phyloP scores from a whole-genome alignment of 2,797 vertebrate genomes.

The Anguilla marmorata region DNA sequence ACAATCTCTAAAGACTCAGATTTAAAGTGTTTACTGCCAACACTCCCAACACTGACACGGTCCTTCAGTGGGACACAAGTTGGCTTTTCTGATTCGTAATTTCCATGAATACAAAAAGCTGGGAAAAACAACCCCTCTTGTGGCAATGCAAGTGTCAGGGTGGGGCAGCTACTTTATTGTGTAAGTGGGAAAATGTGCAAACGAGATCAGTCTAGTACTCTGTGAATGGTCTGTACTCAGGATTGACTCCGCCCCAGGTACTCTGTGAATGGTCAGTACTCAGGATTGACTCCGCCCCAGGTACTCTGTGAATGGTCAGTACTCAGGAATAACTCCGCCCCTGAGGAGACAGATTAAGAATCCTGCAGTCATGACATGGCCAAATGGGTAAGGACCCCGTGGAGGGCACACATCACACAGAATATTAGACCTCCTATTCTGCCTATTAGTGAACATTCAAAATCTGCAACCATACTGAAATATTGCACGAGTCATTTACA shows the following conservation, averaged over 20 bases:
- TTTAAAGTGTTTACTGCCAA: neutral
- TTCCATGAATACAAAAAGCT: neutral
- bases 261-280: no score
- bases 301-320: no score
- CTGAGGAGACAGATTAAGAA: neutral
- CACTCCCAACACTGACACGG: neutral
- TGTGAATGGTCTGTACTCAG: neutral
- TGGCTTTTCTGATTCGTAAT: neutral
- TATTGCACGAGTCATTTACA: conserved; percentile 4
- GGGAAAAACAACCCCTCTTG: neutral
- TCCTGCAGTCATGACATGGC: neutral
- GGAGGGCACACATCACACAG: neutral
- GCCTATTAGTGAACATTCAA: neutral
- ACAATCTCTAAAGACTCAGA: neutral
- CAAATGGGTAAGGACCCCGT: neutral
- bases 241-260: no score
- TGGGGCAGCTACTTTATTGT: neutral
- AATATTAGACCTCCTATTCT: neutral
- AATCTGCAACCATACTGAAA: conserved; percentile 1
- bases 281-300: no score
- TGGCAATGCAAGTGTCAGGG: neutral
- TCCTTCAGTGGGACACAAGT: neutral
- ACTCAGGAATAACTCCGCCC: no score
- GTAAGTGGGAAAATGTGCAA: neutral
- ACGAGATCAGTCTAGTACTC: neutral